Evolutionary conservation across 2,888 invertebrate genomes (phyloP).

Genomic region (Xestia c-nigrum): DNA sequence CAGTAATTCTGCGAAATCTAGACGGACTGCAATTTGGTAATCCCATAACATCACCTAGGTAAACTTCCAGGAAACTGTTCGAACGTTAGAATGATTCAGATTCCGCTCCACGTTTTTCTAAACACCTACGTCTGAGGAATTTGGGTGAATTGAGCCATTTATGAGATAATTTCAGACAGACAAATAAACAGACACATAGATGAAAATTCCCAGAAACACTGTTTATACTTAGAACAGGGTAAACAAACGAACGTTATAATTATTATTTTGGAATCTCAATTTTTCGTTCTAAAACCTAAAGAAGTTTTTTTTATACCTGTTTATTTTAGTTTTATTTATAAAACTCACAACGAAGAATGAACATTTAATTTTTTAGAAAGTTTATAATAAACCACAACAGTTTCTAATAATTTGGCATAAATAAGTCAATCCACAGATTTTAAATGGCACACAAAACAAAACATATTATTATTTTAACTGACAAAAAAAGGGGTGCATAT

Average conservation of each 20-base stretch:
- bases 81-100: slow-evolving; percentile 20
- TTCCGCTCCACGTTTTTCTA: slow-evolving; percentile 5
- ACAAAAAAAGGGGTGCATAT: too few relatives aligned
- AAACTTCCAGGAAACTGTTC: slow-evolving; percentile 20
- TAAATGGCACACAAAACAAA: neutral
- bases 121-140: slow-evolving; percentile 18
- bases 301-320: neutral
- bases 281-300: neutral
- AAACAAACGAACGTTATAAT: slow-evolving; percentile 33
- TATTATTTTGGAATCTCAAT: slow-evolving; percentile 42
- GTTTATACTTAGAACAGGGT: slow-evolving; percentile 37
- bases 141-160: slow-evolving; percentile 22
- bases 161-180: slow-evolving; percentile 28
- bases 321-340: slow-evolving; percentile 11
- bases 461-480: neutral
- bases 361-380: neutral
- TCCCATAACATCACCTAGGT: neutral
- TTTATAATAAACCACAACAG: neutral
- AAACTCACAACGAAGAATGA: neutral
- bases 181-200: slow-evolving; percentile 28
- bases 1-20: neutral
- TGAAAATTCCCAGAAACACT: slow-evolving; percentile 39
- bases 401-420: too few relatives aligned
- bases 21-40: neutral
- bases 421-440: neutral